Percentiles rank a stretch among this genome's conserved stretches.
Conservation (phyloP, 1,140 invertebrate species). For the Patella vulgata region DNA sequence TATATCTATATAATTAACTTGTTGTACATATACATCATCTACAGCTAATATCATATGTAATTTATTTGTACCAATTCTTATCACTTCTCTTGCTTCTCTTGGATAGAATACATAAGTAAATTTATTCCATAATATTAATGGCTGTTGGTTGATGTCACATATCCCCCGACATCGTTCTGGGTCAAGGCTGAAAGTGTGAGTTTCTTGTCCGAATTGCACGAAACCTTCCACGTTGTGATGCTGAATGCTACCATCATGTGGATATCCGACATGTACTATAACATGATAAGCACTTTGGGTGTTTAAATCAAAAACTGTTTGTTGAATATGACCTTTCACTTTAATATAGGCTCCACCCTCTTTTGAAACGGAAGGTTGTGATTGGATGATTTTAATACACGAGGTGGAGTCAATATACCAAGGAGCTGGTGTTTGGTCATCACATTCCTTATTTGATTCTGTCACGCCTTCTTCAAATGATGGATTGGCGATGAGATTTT, state of each 20-base stretch:
- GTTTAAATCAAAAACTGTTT: conserved; percentile 5
- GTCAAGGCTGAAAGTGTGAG: conserved; percentile 16
- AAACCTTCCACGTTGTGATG: conserved; percentile 19
- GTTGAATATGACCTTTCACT: conserved; percentile 9
- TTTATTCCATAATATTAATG: conserved; percentile 31
- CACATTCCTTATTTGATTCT: conserved; percentile 11
- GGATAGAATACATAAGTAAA: conserved; percentile 35
- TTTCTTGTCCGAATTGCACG: conserved; percentile 11
- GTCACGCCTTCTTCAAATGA: conserved; percentile 38
- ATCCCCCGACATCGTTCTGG: conserved; percentile 10
- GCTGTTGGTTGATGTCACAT: conserved; percentile 10
- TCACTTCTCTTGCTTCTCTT: conserved; percentile 7
- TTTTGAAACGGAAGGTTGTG: conserved; percentile 2
- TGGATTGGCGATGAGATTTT: conserved; percentile 38
- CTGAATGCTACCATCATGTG: conserved; percentile 6
- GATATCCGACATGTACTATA: conserved; percentile 19
- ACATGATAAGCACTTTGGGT: conserved; percentile 3
- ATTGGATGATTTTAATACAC: conserved; percentile 1
- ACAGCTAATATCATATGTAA: conserved; percentile 13
- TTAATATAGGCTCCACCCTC: conserved; percentile 7
- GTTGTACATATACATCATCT: conserved; percentile 24
- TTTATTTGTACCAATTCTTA: conserved; percentile 16
- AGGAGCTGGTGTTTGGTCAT: conserved; percentile 12
- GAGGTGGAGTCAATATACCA: conserved; percentile 13
- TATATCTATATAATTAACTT: conserved; percentile 13